Percentiles rank a stretch among this genome's conserved stretches.
phyloP scores from a whole-genome alignment of 2,113 vertebrate species.

The Etia nguti region DNA sequence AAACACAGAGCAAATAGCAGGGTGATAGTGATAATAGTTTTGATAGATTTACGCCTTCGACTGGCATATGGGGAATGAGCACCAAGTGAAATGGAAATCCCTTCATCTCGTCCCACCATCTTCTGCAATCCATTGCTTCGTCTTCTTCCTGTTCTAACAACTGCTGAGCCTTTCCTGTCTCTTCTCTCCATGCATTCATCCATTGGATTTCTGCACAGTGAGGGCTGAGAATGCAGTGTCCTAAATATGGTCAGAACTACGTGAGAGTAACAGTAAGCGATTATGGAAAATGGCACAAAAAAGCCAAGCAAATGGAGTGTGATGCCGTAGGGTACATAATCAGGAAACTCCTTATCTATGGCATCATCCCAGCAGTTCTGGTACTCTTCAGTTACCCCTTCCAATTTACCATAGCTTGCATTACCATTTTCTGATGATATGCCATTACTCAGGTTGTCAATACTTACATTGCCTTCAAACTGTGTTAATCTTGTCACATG shows the following conservation, averaged over 20 bases:
- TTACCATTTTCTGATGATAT: conserved; percentile 3
- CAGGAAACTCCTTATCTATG: conserved; percentile 75
- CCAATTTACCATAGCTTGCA: neutral
- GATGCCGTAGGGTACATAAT: conserved; percentile 79
- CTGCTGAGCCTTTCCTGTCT: neutral
- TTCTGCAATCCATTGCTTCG: conserved; percentile 18
- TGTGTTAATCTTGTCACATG: conserved; percentile 25
- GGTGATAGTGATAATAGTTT: conserved; percentile 80
- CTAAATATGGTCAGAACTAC: conserved; percentile 77
- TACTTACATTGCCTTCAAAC: neutral
- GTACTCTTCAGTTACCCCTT: conserved; percentile 33
- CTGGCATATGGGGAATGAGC: conserved; percentile 67
- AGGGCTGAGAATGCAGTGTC: conserved; percentile 65
- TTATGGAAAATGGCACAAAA: conserved; percentile 77
- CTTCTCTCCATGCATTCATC: neutral
- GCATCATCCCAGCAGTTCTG: conserved; percentile 82
- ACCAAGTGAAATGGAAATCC: conserved; percentile 50
- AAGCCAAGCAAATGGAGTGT: conserved; percentile 76
- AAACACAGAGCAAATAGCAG: conserved; percentile 79
- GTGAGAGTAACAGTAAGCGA: conserved; percentile 80
- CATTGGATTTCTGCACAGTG: neutral
- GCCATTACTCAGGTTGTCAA: neutral
- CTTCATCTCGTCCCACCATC: conserved; percentile 7
- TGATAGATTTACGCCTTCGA: conserved; percentile 78
- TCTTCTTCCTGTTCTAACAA: neutral